A percentile compares a stretch with the other conserved stretches of the same genome.
phyloP scores from a whole-genome alignment of 2,888 invertebrate genomes.

The Eupelmus urozonus region DNA sequence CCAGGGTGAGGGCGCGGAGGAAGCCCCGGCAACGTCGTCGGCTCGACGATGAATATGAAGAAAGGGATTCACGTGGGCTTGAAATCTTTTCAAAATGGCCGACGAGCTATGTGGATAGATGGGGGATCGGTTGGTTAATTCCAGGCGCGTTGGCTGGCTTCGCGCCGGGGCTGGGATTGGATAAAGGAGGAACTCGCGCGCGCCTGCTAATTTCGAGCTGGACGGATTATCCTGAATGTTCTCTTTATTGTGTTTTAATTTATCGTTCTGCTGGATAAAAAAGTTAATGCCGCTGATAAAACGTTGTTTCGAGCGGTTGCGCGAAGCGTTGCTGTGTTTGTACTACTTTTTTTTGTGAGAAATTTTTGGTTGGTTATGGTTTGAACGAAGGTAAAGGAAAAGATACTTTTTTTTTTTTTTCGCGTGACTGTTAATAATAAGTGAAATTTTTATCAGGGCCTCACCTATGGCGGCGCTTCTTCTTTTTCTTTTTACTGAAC shows the following conservation, averaged over 20 bases:
- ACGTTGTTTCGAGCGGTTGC: not conserved
- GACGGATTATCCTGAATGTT: constrained; percentile 5
- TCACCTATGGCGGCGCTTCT: constrained; percentile 95
- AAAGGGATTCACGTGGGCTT: constrained; percentile 35
- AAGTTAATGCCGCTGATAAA: not conserved
- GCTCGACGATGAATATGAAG: constrained; percentile 24
- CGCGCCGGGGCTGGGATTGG: constrained; percentile 9
- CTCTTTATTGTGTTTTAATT: constrained; percentile 10
- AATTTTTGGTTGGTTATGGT: no score
- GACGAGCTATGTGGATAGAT: constrained; percentile 21
- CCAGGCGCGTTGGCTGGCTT: not conserved
- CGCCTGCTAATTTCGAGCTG: constrained; percentile 33
- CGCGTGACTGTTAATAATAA: no score
- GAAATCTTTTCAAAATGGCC: constrained; percentile 56
- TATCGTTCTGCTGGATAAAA: not conserved
- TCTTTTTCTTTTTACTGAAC: constrained; percentile 94
- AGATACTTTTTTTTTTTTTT: no score
- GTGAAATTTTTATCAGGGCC: constrained; percentile 61
- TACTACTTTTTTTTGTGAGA: no score
- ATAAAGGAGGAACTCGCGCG: constrained; percentile 1
- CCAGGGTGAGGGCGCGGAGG: not conserved
- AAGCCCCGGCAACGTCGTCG: constrained; percentile 19
- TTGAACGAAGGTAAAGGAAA: no score
- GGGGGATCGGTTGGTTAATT: constrained; percentile 19
- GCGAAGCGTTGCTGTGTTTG: no score